Evolutionary conservation across 2,888 invertebrate species (phyloP), one percentile per base, ranked within the genome.

Genomic region (Megamerina dolium): DNA sequence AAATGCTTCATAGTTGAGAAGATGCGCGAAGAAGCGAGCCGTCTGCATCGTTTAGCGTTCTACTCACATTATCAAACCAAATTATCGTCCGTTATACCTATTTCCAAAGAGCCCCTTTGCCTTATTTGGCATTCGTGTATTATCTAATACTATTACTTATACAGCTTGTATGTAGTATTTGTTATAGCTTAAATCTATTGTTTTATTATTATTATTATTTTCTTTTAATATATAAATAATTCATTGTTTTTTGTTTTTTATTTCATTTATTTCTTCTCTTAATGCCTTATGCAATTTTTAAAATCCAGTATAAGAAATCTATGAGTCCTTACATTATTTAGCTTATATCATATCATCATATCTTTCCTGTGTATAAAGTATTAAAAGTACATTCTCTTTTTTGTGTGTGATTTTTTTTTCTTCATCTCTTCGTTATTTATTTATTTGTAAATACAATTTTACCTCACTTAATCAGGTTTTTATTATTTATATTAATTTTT

Each of bases 371-470:
- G 60, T 60, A 60, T 60, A 60, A 61, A 61, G 63, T 61, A 61
- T 61, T 61, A 61, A 61, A 61, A 61, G 62, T 59, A 58, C n/a
- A n/a, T n/a, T n/a, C n/a, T n/a, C 32, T 39, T 44, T 46, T 44
- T 44, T 37, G 13, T 26, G 27, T 32, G 40, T 32, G 19, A n/a
- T 45, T 41, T 45, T 41, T 45, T 41, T 45, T 41, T 18, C 4
- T 33, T 26, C 14, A 10, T 21, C 4, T 43, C 10, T 41, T 59
- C 33, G 2, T 17, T 41, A 36, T 48, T 57, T 18, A 35, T 46
- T 37, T 41, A 43, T n/a, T 48, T 64, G 64, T 64, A 64, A 64
- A 64, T 64, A 64, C 63, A 63, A 54, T 61, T n/a, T 60, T 49
- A 35, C 54, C 55, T 58, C 55, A 54, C 43, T 52, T 51, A 41